Percentiles rank a stretch among this genome's conserved stretches.
Conservation (phyloP, 1,140 invertebrate genomes). For the Drosophila kanapiae region DNA sequence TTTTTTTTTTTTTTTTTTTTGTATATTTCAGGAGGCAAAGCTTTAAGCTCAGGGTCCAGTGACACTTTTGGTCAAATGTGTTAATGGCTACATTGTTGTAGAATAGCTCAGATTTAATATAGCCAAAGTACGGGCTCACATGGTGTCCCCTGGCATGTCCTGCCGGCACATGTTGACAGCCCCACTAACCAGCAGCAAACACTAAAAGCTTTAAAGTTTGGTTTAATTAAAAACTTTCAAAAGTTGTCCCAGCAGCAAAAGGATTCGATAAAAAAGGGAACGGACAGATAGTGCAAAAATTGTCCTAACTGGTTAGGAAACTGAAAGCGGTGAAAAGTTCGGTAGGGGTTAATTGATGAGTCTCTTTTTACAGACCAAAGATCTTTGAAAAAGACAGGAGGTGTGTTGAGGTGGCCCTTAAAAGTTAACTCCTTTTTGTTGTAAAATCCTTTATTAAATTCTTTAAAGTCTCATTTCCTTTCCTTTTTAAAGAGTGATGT, state of each 20-base stretch:
- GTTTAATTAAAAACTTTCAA: constrained; percentile 74
- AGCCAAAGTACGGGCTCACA: constrained; percentile 11
- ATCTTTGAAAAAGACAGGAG: background rate
- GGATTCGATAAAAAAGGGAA: constrained; percentile 13
- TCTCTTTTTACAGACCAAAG: constrained; percentile 14
- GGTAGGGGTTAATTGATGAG: constrained; percentile 19
- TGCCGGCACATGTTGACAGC: constrained; percentile 54
- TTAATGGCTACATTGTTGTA: constrained; percentile 68
- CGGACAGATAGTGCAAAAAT: constrained; percentile 27
- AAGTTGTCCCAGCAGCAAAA: constrained; percentile 34
- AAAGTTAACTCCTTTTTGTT: background rate
- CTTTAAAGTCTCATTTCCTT: background rate
- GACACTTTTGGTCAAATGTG: constrained; percentile 59
- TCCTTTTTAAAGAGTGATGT: background rate
- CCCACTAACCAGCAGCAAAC: constrained; percentile 42
- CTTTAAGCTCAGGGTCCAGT: constrained; percentile 46
- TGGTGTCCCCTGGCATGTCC: constrained; percentile 20
- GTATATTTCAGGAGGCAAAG: background rate
- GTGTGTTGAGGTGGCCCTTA: background rate
- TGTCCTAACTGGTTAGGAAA: constrained; percentile 4
- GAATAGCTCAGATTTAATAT: constrained; percentile 61
- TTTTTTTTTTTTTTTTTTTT: background rate
- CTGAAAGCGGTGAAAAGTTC: constrained; percentile 9
- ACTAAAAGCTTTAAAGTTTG: constrained; percentile 76
- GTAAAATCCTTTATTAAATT: background rate